Conservation (phyloP, 2,888 invertebrate genomes). For the Limenitis camilla region DNA sequence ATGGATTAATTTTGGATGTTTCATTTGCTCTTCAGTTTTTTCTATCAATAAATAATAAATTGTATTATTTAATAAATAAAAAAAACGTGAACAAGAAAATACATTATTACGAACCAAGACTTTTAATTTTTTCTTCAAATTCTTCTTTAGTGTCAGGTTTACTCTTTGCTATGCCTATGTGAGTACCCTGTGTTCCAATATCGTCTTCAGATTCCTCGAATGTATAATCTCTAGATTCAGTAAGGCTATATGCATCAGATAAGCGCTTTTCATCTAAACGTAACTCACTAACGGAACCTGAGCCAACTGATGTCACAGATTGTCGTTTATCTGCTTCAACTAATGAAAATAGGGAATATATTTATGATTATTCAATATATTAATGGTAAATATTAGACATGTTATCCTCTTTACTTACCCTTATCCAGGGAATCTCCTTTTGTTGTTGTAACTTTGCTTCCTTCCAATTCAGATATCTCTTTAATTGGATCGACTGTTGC, state of each 20-base stretch:
- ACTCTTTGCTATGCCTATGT: conserved; percentile 51
- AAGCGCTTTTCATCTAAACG: conserved; percentile 64
- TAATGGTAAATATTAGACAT: background rate
- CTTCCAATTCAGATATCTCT: conserved; percentile 29
- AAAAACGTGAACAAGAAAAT: background rate
- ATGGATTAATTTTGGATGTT: conserved; percentile 52
- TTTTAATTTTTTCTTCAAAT: conserved; percentile 37
- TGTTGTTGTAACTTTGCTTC: conserved; percentile 35
- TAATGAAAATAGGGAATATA: background rate
- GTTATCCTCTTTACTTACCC: conserved; percentile 32
- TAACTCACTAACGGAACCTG: conserved; percentile 59
- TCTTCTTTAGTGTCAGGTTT: conserved; percentile 46
- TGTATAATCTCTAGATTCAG: conserved; percentile 69
- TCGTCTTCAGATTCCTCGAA: conserved; percentile 73
- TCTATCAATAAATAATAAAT: conserved; percentile 30
- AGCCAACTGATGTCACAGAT: conserved; percentile 65
- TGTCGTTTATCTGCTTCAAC: conserved; percentile 54
- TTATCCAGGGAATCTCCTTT: conserved; percentile 45
- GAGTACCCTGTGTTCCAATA: conserved; percentile 61
- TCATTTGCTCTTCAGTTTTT: conserved; percentile 43
- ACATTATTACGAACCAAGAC: conserved; percentile 2
- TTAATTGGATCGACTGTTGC: conserved; percentile 31
- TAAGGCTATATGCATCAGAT: conserved; percentile 67
- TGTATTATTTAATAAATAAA: background rate
- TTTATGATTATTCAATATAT: background rate